Evolutionary conservation across 2,888 invertebrate species (phyloP), one percentile per base, ranked within the genome.

Genomic region (Calameuta idolon): DNA sequence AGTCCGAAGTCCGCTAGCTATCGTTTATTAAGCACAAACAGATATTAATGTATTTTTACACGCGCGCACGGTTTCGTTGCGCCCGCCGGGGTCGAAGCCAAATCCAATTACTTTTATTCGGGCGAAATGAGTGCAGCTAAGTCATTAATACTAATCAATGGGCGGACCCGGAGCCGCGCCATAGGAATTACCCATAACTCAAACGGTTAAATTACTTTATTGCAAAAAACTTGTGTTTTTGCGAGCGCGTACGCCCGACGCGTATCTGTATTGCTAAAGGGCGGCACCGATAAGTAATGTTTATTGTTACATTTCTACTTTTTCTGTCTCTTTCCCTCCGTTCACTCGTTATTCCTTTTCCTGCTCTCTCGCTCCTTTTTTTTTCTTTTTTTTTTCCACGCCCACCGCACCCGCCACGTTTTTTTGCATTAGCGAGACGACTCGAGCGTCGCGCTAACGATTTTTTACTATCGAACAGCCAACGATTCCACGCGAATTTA

Each of bases 111-210:
- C 90, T 91, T 91, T 91, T 91, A 91, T 91, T 91, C 91, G 90
- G 91, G 90, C 88, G 88, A 91, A 91, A 91, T 91, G 91, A 91
- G 91, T 90, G 91, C 91, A 90, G 90, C 91, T 90, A 90, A 90
- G 91, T 91, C 91, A 91, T 91, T 91, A 91, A 91, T 91, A 91
- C 91, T 91, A 91, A 91, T 91, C 91, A 91, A 91, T 91, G 91
- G 90, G 83, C 82, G 84, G 83, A 84, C 80, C 79, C 55, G 55
- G 77, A 75, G 73, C 76, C 81, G 84, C 85, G 84, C 87, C 87
- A 85, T 85, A 88, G 87, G 89, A 90, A 90, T 91, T 90, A 91
- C 88, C 90, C 90, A 91, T 91, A 91, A 91, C 89, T 91, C 90
- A 90, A 87, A 85, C 87, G 87, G 87, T 88, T 90, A 90, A 91